A percentile compares a stretch with the other conserved stretches of the same genome.
Evolutionary conservation across 2,888 invertebrate genomes (phyloP).

Genomic region (Himalopsyche japonica): DNA sequence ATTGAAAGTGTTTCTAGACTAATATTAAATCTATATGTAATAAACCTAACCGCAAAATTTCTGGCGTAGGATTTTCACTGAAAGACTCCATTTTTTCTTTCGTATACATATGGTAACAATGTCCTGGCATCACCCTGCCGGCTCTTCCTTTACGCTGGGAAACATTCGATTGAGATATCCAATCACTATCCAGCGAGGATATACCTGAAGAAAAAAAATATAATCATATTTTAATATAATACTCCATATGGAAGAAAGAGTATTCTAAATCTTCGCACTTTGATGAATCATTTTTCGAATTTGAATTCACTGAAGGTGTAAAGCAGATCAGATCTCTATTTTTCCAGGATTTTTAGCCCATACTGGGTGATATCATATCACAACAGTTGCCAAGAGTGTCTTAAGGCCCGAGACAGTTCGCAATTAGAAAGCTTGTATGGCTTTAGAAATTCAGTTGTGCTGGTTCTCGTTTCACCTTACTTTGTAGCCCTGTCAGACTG

Average conservation of each 20-base stretch:
- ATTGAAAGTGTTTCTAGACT: no score
- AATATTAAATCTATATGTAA: slow-evolving; percentile 49
- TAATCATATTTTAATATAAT: neutral
- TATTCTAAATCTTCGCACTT: neutral
- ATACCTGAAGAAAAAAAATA: slow-evolving; percentile 46
- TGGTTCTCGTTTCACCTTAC: no score
- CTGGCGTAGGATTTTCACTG: slow-evolving; percentile 60
- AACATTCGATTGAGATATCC: slow-evolving; percentile 67
- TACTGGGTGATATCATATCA: no score
- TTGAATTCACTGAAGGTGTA: no score
- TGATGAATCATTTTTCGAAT: no score
- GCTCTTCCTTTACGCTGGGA: slow-evolving; percentile 70
- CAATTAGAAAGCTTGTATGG: no score
- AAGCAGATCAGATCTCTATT: neutral
- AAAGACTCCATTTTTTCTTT: slow-evolving; percentile 57
- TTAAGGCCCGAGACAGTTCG: neutral
- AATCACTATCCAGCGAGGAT: slow-evolving; percentile 60
- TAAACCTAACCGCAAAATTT: slow-evolving; percentile 60
- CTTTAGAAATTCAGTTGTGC: no score
- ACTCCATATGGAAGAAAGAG: neutral
- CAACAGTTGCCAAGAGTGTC: no score
- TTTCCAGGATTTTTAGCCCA: no score
- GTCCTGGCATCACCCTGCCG: slow-evolving; percentile 67
- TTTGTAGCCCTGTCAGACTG: no score
- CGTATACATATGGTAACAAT: slow-evolving; percentile 58